Percentiles rank a stretch among this genome's conserved stretches.
Evolutionary conservation across 1,140 invertebrate genomes (phyloP).

Genomic region (Bombus breviceps): DNA sequence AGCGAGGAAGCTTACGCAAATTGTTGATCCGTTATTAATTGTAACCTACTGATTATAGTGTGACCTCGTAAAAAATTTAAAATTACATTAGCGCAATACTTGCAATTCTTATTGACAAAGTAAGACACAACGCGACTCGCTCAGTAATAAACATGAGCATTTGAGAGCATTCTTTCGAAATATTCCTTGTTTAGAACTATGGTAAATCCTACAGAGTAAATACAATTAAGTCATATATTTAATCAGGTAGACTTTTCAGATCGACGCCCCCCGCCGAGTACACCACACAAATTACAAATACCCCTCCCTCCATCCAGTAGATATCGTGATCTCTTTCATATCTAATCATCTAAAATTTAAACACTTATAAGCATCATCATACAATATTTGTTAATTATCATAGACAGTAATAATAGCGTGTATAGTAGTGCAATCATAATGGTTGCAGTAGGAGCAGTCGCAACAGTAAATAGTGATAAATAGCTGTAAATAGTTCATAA

Average conservation of each 20-base stretch:
- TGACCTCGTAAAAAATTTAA: constrained; percentile 57
- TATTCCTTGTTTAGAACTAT: constrained; percentile 80
- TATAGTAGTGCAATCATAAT: constrained; percentile 64
- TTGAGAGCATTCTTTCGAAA: constrained; percentile 76
- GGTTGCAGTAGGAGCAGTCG: constrained; percentile 62
- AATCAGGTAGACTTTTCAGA: constrained; percentile 83
- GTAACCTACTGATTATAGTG: constrained; percentile 65
- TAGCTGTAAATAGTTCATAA: constrained; percentile 64
- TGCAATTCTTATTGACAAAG: constrained; percentile 62
- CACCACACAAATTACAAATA: constrained; percentile 60
- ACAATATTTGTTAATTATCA: constrained; percentile 68
- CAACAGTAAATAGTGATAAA: constrained; percentile 66
- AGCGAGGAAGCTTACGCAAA: constrained; percentile 62
- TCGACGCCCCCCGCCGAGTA: constrained; percentile 75
- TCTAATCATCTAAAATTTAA: constrained; percentile 72
- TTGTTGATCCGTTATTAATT: constrained; percentile 54
- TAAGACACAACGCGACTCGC: constrained; percentile 76
- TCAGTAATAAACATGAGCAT: constrained; percentile 77
- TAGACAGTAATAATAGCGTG: constrained; percentile 70
- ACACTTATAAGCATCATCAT: constrained; percentile 70
- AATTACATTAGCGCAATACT: constrained; percentile 69
- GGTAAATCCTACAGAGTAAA: constrained; percentile 82
- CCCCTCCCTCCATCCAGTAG: constrained; percentile 68
- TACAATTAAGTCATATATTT: constrained; percentile 83
- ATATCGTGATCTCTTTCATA: constrained; percentile 66